phyloP scores from a whole-genome alignment of 1,140 invertebrate species.

The Nomia melanderi region DNA sequence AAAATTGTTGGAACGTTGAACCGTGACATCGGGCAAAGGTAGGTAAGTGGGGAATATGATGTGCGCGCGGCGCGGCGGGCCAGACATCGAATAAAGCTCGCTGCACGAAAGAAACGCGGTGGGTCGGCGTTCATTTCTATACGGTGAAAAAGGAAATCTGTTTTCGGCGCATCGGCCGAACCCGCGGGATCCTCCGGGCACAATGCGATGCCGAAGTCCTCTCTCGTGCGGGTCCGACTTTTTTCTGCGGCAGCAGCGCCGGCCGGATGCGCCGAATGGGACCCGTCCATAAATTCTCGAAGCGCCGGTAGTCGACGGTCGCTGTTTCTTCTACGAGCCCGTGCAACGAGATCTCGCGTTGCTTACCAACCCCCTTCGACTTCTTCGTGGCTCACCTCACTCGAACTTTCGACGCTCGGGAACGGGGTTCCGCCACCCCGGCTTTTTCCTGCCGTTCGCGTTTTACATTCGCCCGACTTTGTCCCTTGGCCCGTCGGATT shows the following conservation, averaged over 20 bases:
- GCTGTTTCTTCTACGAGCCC: constrained; percentile 39
- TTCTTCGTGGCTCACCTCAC: constrained; percentile 3
- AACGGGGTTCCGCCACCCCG: too few species aligned
- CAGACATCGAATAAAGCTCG: constrained; percentile 36
- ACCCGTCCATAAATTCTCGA: constrained; percentile 46
- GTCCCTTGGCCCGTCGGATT: not conserved
- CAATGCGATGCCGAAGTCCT: constrained; percentile 41
- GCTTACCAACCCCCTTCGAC: constrained; percentile 34
- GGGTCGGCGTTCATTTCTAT: constrained; percentile 30
- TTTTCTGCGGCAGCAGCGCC: constrained; percentile 20
- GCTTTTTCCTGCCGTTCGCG: constrained; percentile 20
- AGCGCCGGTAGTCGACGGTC: constrained; percentile 49
- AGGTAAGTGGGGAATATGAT: constrained; percentile 15
- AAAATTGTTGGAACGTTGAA: constrained; percentile 18
- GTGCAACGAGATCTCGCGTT: constrained; percentile 35
- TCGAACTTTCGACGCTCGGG: constrained; percentile 28
- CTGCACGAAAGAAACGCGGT: constrained; percentile 20
- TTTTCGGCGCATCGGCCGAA: constrained; percentile 20
- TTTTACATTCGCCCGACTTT: constrained; percentile 35
- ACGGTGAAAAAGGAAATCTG: constrained; percentile 35
- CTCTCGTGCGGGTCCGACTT: constrained; percentile 35
- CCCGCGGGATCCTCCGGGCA: not conserved
- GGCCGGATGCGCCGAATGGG: constrained; percentile 39
- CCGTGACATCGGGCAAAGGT: not conserved
- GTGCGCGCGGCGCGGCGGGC: constrained; percentile 4